Evolutionary conservation across 35 echinoderm and acorn worm species (phyloP), one percentile per base, ranked within the genome.

Genomic region (Eucidaris tribuloides): DNA sequence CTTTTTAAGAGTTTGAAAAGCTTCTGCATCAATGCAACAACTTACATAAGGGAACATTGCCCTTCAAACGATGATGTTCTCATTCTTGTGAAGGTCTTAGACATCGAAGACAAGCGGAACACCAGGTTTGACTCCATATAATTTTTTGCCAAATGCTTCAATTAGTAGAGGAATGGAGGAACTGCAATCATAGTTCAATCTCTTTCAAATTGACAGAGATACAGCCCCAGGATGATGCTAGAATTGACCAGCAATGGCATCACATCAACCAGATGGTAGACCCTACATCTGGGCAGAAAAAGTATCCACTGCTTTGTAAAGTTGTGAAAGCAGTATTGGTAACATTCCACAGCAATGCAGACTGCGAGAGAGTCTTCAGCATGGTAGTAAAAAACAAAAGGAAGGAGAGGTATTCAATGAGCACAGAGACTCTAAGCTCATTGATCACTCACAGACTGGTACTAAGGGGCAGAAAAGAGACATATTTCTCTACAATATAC

Each of bases 311-410:
- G 60, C 81, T 83, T 22, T 58, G 45, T 20, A 71, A 64, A 39
- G 50, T 83, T 35, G 65, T 83, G 58, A 64, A 42, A 41, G 60
- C 33, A 35, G 58, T 83, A 68, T 65, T 65, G 29, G 57, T 83
- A 83, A 39, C 44, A 39, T 83, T 83, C 9, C 81, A 83, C 39
- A 83, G 81, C 57, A 83, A 83, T 83, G 81, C 40, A 62, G 81
- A 83, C 81, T 83, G 57, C 58, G 81, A 83, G 58, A 83, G 81
- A 33, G 58, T 83, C 31, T 83, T 83, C 81, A 83, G 81, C 23
- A 42, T 83, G 55, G 58, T 81, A 20, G 36, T 54, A 9, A 83
- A 83, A 54, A 83, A 71, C 65, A 71, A 71, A 71, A 71, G 25
- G 36, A 71, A 71, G 36, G 27, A 71, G 20, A 25, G 23, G 27